phyloP scores from a whole-genome alignment of 2,113 vertebrate genomes.

The Terrapene triunguis region DNA sequence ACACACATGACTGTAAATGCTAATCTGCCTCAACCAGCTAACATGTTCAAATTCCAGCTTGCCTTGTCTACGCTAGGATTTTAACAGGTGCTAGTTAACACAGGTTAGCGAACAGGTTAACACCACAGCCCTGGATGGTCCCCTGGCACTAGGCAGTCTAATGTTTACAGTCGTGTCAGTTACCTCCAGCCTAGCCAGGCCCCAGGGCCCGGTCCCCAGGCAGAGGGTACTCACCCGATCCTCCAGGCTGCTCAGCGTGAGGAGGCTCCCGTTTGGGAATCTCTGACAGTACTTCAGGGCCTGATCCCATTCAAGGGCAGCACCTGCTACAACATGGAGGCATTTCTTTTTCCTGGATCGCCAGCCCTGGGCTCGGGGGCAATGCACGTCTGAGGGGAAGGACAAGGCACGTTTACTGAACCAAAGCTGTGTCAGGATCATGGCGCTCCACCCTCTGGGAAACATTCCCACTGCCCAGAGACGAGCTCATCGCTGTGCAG shows the following conservation, averaged over 20 bases:
- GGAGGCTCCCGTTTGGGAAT: not conserved
- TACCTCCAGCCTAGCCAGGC: not conserved
- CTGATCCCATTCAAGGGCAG: not conserved
- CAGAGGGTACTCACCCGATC: not conserved
- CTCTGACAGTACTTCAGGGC: not conserved
- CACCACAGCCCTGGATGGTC: too few species aligned
- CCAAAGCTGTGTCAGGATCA: not conserved
- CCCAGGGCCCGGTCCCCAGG: not conserved
- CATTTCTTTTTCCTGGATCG: not conserved
- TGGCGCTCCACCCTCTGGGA: not conserved
- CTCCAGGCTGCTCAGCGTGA: not conserved
- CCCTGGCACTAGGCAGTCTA: too few species aligned
- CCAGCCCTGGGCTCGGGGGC: not conserved
- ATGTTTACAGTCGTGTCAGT: not conserved
- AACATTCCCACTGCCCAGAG: not conserved
- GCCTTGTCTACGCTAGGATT: too few species aligned
- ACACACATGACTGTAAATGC: too few species aligned
- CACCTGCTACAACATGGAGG: not conserved
- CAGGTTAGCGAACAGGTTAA: not conserved
- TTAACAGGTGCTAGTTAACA: too few species aligned
- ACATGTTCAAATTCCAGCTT: not conserved
- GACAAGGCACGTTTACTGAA: not conserved
- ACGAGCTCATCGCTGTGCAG: not conserved
- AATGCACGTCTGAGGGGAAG: not conserved
- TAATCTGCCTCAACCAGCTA: too few species aligned